Evolutionary conservation across 2,888 invertebrate genomes (phyloP), one percentile per base, ranked within the genome.

Genomic region (Lasioglossum leucozonium): DNA sequence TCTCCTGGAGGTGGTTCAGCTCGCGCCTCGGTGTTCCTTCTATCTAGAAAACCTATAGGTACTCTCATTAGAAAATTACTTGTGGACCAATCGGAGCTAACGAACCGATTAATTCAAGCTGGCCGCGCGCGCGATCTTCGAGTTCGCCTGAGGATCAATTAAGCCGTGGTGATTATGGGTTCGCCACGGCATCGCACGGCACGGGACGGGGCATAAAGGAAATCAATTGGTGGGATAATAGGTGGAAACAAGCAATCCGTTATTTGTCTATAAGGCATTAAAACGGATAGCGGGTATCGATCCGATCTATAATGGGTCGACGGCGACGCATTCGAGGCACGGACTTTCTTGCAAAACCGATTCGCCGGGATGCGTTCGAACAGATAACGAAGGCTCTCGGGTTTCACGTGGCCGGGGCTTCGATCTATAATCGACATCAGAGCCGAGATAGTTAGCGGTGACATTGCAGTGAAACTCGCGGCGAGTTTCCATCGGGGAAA

Each of bases 401-500:
- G 79, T 84, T 79, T 84, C 76, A 80, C 76, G 72, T 40, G 30
- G 30, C 2, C 67, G 76, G 47, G 69, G 82, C 74, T 80, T 80
- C 65, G 79, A 85, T 71, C 86, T 51, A 67, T 67, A 79, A 79
- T 71, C 79, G 77, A 79, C 78, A 71, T 34, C 87, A 76, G n/a
- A n/a, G 37, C 81, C 81, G 79, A 67, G 77, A 81, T 79, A 77
- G 84, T 81, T 83, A 82, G 76, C 82, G 80, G 86, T 78, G 88
- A 87, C 88, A 84, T 83, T 85, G 86, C 86, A 81, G 82, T 79
- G 90, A 90, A 90, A 90, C 90, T 88, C 89, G 86, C 86, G 81
- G 81, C 89, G 86, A 90, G 90, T 90, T 90, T 90, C 90, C 47
- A 88, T 83, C 67, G 77, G 40, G 79, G 75, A 67, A 83, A 80